Conservation (phyloP, 2,888 invertebrate species). For the Diploptera punctata region DNA sequence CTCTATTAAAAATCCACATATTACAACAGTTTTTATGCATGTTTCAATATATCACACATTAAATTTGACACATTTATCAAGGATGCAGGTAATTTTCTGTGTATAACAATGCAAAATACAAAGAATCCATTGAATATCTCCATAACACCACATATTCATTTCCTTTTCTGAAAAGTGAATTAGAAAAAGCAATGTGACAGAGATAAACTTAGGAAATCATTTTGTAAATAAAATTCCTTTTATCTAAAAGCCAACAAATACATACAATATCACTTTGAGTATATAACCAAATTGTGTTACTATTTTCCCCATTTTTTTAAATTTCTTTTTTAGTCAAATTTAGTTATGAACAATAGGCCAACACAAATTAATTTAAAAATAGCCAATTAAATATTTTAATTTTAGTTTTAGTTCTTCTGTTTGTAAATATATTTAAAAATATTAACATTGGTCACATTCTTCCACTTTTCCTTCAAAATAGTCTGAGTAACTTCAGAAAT, state of each 20-base stretch:
- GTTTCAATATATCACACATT: conserved; percentile 21
- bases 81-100: conserved; percentile 12
- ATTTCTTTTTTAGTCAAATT: not conserved
- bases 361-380: not conserved
- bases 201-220: conserved; percentile 8
- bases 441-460: not conserved
- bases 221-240: conserved; percentile 18
- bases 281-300: not conserved
- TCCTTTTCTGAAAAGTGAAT: not conserved
- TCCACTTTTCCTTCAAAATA: not conserved
- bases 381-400: not conserved
- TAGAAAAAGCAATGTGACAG: not conserved
- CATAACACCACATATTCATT: not conserved
- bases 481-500: not conserved
- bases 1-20: conserved; percentile 26
- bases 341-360: not conserved
- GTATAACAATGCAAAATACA: conserved; percentile 18
- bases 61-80: conserved; percentile 26
- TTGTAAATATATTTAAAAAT: not conserved
- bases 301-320: not conserved
- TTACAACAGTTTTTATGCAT: conserved; percentile 27
- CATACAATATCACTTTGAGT: conserved; percentile 7
- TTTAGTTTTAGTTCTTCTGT: not conserved
- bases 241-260: conserved; percentile 21
- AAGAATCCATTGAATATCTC: conserved; percentile 15